Evolutionary conservation across 2,113 vertebrate genomes (phyloP).

Genomic region (Pteropus alecto): DNA sequence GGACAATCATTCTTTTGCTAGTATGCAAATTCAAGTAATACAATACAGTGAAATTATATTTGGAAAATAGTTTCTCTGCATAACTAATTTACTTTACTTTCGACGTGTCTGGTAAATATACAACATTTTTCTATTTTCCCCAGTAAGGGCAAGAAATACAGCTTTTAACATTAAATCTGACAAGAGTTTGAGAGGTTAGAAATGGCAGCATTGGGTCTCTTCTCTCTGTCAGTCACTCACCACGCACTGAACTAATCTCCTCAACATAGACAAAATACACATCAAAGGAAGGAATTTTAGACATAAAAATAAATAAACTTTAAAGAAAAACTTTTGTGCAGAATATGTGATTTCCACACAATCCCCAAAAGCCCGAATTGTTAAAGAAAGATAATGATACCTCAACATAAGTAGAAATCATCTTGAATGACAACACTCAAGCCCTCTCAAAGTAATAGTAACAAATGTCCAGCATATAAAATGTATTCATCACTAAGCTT

Average conservation of each 20-base stretch:
- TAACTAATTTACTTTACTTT: slow-evolving; percentile 55
- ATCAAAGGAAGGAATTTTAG: background rate
- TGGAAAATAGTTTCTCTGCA: slow-evolving; percentile 45
- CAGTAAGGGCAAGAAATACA: slow-evolving; percentile 48
- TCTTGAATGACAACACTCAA: slow-evolving; percentile 15
- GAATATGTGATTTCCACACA: slow-evolving; percentile 57
- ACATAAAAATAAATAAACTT: slow-evolving; percentile 66
- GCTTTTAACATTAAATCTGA: slow-evolving; percentile 70
- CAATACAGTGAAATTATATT: slow-evolving; percentile 26
- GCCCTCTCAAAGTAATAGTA: background rate
- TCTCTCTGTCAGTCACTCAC: slow-evolving; percentile 44
- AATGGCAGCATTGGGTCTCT: slow-evolving; percentile 50
- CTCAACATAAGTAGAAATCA: slow-evolving; percentile 29
- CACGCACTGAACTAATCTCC: slow-evolving; percentile 64
- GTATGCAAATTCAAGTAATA: slow-evolving; percentile 19
- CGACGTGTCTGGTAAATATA: background rate
- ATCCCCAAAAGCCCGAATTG: slow-evolving; percentile 38
- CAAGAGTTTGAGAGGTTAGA: slow-evolving; percentile 65
- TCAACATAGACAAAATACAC: slow-evolving; percentile 61
- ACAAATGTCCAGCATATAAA: slow-evolving; percentile 17
- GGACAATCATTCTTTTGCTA: slow-evolving; percentile 12
- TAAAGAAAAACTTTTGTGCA: slow-evolving; percentile 25
- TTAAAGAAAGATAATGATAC: slow-evolving; percentile 68
- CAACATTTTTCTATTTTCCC: slow-evolving; percentile 42
- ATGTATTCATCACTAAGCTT: background rate